phyloP scores from a whole-genome alignment of 2,797 vertebrate species.

The Microctenopoma stevenorrisi region DNA sequence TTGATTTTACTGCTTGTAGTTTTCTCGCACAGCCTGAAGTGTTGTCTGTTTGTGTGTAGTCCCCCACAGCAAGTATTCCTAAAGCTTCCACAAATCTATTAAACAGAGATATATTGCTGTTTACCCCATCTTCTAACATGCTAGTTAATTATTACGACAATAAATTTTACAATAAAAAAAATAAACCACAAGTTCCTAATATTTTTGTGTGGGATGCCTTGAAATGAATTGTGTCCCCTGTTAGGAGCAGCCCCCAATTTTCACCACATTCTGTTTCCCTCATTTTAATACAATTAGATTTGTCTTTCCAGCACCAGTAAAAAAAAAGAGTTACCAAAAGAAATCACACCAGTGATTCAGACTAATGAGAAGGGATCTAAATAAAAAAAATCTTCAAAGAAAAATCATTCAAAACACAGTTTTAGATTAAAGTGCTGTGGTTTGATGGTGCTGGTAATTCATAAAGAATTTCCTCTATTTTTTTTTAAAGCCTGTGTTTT shows the following conservation, averaged over 20 bases:
- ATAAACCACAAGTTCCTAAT: slow-evolving; percentile 1
- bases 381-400: too few species aligned
- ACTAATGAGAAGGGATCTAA: neutral
- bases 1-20: slow-evolving; percentile 47
- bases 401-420: neutral
- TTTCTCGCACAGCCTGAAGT: slow-evolving; percentile 40
- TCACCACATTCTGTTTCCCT: too few species aligned
- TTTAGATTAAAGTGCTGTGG: neutral
- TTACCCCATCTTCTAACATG: slow-evolving; percentile 4
- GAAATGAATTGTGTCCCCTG: neutral
- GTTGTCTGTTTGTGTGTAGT: slow-evolving; percentile 31
- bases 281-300: neutral
- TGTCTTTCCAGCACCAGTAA: neutral
- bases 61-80: slow-evolving; percentile 31
- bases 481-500: slow-evolving; percentile 42
- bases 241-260: neutral
- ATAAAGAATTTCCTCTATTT: slow-evolving; percentile 10
- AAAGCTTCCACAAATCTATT: slow-evolving; percentile 24
- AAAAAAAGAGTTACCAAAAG: neutral
- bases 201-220: neutral
- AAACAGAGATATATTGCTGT: slow-evolving; percentile 28
- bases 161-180: neutral
- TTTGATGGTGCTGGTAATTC: neutral
- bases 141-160: neutral
- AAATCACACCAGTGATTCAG: too few species aligned